These are phyloP conservation scores for Linyphia triangularis DNA, from an alignment of 2,888 invertebrate species.

Conservation along the genomic window DNA sequence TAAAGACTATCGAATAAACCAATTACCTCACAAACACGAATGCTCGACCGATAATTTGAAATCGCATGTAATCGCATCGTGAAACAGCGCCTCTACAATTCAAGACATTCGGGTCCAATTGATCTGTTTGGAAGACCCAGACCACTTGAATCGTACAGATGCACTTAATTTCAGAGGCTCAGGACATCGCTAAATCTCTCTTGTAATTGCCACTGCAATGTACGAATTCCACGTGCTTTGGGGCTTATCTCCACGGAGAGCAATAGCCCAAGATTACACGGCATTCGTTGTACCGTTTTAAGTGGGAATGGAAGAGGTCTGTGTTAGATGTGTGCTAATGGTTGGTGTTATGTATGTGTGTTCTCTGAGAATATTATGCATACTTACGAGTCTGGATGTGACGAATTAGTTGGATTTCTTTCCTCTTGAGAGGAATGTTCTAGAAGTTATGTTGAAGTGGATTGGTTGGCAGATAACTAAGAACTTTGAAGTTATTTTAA, in stretches of 20 bases:
- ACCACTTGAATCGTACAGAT: not conserved
- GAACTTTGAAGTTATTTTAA: too few species aligned
- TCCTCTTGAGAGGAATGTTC: too few species aligned
- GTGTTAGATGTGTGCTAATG: not conserved
- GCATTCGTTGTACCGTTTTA: not conserved
- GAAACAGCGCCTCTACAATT: not conserved
- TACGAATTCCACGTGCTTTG: constrained; percentile 29
- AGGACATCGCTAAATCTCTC: constrained; percentile 12
- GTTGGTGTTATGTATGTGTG: not conserved
- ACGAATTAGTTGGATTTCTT: too few species aligned
- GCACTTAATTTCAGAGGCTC: not conserved
- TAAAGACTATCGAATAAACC: too few species aligned
- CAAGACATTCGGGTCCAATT: not conserved
- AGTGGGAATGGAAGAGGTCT: not conserved
- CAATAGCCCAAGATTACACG: not conserved
- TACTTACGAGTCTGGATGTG: too few species aligned
- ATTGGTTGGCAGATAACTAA: too few species aligned
- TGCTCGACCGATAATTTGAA: not conserved
- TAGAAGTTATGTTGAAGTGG: too few species aligned
- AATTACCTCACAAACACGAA: too few species aligned
- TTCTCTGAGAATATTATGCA: not conserved
- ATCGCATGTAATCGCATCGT: not conserved
- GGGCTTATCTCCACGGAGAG: constrained; percentile 18
- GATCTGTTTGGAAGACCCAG: not conserved
- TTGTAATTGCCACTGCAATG: constrained; percentile 26